Base-by-base conservation (phyloP, 2,888 invertebrate genomes). In the Drosophila neotestacea region DNA sequence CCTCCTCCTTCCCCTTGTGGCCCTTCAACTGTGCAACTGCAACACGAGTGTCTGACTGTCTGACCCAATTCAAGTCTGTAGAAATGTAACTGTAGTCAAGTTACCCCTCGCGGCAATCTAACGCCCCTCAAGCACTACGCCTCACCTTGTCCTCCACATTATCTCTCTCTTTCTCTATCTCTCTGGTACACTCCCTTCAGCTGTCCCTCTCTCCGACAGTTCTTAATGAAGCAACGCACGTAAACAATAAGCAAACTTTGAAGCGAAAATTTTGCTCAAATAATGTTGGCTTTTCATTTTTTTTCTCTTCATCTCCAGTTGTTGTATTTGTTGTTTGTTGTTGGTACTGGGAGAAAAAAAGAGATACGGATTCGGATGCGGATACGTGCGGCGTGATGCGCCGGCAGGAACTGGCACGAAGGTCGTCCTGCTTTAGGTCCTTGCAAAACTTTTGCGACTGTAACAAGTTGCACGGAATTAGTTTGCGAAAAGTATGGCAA, bases 401-500 rank as follows among this genome's bases (percentile, higher is more conserved):
- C 65, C 77, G 80, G 80, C 81, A 81, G 81, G 87, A 81, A 84
- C 73, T 80, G 84, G 76, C 87, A 80, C 87, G 83, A 83, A 88
- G 84, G 88, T 83, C 84, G 84, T 73, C 78, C 78, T 70, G 72
- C 67, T 55, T 55, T 41, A 59, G 79, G 63, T 67, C 63, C 70
- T 58, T 54, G 71, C 66, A 63, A 84, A 87, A 82, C 65, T 84
- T 83, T 87, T 64, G 70, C 74, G 66, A 59, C 79, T 69, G 88
- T 83, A 87, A 84, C 86, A 84, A 84, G 86, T 84, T 84, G 88
- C 83, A 88, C 68, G 69, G 76, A 84, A 84, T 84, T 88, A 84
- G 84, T 84, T 84, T 58, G 86, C 78, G 88, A 80, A 84, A 84
- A 86, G 86, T 85, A 88, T 88, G 88, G 88, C 88, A 86, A 83